Conservation (phyloP, 2,888 invertebrate genomes). For the Pseudolycoriella hygida region DNA sequence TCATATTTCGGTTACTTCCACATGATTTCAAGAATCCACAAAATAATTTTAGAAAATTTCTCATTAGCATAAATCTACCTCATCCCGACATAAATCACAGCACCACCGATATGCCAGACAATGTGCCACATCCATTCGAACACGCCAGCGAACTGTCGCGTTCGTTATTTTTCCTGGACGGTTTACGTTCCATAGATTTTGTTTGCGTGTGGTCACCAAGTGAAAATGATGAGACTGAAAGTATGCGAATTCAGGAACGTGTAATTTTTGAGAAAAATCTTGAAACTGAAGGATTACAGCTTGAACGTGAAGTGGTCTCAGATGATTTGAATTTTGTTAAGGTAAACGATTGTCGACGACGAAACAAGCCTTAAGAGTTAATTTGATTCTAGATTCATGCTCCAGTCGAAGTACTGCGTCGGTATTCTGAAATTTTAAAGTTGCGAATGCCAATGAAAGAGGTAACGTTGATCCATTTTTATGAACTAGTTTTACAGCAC, state of each 20-base stretch:
- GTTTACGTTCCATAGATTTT: slow-evolving; percentile 55
- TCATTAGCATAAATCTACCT: no score
- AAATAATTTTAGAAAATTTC: not conserved
- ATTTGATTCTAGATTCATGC: slow-evolving; percentile 51
- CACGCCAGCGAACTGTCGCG: slow-evolving; percentile 13
- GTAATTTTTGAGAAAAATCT: slow-evolving; percentile 53
- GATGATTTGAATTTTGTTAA: slow-evolving; percentile 64
- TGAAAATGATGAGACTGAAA: slow-evolving; percentile 32
- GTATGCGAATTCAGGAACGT: slow-evolving; percentile 31
- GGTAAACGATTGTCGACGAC: slow-evolving; percentile 25
- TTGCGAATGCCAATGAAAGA: slow-evolving; percentile 88
- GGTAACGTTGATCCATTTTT: no score
- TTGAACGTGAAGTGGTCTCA: slow-evolving; percentile 51
- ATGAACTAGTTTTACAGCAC: slow-evolving; percentile 28
- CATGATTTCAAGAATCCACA: not conserved
- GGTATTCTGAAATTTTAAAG: slow-evolving; percentile 84
- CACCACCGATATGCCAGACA: not conserved
- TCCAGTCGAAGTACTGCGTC: slow-evolving; percentile 59
- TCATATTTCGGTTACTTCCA: no score
- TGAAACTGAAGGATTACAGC: slow-evolving; percentile 49
- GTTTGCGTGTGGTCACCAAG: slow-evolving; percentile 57
- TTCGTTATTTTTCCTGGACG: slow-evolving; percentile 51
- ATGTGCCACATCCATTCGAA: slow-evolving; percentile 10
- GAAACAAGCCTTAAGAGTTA: not conserved
- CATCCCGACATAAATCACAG: not conserved